Base-by-base conservation (phyloP, 2,113 vertebrate genomes). In the Brachionichthys hirsutus region DNA sequence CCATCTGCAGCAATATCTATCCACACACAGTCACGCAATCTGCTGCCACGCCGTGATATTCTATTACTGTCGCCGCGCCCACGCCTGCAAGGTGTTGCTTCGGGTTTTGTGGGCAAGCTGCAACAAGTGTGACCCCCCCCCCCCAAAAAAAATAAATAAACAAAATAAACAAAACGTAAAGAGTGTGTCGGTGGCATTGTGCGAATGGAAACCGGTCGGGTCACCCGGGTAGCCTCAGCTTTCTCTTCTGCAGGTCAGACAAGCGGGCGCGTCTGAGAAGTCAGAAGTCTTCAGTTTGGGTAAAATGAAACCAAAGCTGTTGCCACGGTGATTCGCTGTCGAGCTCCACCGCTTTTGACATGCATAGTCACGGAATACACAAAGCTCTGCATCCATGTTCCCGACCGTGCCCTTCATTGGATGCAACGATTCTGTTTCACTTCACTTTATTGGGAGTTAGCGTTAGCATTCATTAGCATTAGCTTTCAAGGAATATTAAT, bases 1-100 rank as follows among this genome's bases (percentile, higher is more conserved):
- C 82, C 54, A 75, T 82, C 78, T 79, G 70, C 75, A 74, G 78
- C 75, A 62, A 76, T 82, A 77, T 78, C 67, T 64, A 34, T 53
- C 42, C 76, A 42, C 55, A 35, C 58, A 55, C 52, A 48, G 44
- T 61, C 75, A 56, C 67, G 53, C 75, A 78, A 75, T 82, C 70
- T 80, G 72, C 57, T 52, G 67, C 70, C 70, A 72, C 70, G 67
- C 70, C 48, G 53, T 54, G 41, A 64, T 72, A 72, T 84, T 71
- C 73, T 66, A 79, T 82, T 73, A 78, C 81, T 57, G 50, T 68
- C 74, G 73, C 58, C 24, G 8, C 24, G 8, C 24, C 15, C 51
- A 71, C 12, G 40, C 36, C 72, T 54, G 73, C 57, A 67, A 50
- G 54, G 13, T 13, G 50, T 46, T 52, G 62, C 46, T 61, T 44